phyloP scores from a whole-genome alignment of 2,888 invertebrate genomes.

The Lochmaea crataegi region DNA sequence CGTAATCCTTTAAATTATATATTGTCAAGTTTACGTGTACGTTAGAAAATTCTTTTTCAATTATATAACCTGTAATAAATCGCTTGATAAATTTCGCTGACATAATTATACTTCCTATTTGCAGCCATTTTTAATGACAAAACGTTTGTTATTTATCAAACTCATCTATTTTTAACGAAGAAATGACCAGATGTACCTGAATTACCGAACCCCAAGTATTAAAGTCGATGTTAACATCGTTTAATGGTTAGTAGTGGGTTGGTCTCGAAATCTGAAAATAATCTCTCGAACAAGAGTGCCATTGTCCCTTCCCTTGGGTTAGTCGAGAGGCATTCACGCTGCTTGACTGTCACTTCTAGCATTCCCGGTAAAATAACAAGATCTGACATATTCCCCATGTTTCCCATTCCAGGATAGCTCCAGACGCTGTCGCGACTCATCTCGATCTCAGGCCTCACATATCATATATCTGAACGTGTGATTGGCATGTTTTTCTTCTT shows the following conservation, averaged over 20 bases:
- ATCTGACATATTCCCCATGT: slow-evolving; percentile 64
- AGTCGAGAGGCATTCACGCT: slow-evolving; percentile 53
- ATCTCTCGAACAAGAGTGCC: slow-evolving; percentile 45
- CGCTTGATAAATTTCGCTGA: not conserved
- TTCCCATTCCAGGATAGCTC: slow-evolving; percentile 61
- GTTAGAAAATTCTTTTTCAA: not conserved
- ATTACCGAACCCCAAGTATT: not conserved
- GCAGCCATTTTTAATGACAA: not conserved
- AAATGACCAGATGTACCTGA: not conserved
- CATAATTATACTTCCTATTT: no score
- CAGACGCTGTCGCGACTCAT: slow-evolving; percentile 65
- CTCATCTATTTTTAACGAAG: not conserved
- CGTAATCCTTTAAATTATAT: not conserved
- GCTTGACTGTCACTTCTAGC: slow-evolving; percentile 61
- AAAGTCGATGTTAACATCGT: slow-evolving; percentile 27
- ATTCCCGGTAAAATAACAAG: slow-evolving; percentile 60
- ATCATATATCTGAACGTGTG: slow-evolving; percentile 60
- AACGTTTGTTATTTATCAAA: not conserved
- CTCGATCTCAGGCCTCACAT: slow-evolving; percentile 59
- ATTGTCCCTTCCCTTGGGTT: slow-evolving; percentile 52
- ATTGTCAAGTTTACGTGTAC: not conserved
- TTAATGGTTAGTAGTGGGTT: slow-evolving; percentile 33
- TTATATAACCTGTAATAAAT: not conserved
- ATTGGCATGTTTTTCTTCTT: slow-evolving; percentile 57
- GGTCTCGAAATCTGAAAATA: slow-evolving; percentile 41